phyloP scores from a whole-genome alignment of 2,113 vertebrate genomes.

The Pachycephala philippinensis region DNA sequence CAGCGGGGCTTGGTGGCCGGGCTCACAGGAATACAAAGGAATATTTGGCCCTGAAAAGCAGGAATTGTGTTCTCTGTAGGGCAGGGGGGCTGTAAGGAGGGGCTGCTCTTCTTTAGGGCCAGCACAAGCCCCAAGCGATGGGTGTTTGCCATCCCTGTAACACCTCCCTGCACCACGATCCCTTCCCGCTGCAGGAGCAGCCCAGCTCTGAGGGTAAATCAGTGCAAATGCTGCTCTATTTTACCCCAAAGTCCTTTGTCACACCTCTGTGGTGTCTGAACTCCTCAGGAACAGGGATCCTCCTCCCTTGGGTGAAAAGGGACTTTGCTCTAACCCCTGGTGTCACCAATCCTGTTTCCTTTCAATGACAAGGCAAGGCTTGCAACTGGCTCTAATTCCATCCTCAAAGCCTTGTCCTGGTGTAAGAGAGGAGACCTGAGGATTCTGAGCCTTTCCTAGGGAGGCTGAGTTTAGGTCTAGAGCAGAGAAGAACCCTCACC shows the following conservation, averaged over 20 bases:
- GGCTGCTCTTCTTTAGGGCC: neutral
- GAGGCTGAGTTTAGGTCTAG: neutral
- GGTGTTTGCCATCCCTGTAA: rapidly evolving
- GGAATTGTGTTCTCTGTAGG: neutral
- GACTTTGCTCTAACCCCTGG: neutral
- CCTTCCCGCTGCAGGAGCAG: neutral
- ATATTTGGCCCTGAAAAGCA: neutral
- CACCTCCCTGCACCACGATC: rapidly evolving
- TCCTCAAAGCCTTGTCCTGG: neutral
- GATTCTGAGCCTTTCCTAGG: neutral
- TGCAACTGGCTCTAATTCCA: neutral
- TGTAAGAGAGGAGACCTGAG: rapidly evolving
- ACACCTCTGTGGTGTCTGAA: neutral
- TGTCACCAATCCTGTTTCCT: neutral
- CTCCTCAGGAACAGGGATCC: neutral
- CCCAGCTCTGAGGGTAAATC: neutral
- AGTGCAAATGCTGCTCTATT: rapidly evolving
- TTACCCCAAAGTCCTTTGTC: neutral
- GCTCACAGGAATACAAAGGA: rapidly evolving
- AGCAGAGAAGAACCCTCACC: neutral
- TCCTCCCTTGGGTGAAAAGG: neutral
- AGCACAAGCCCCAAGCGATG: rapidly evolving
- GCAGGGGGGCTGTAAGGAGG: neutral
- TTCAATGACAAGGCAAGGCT: rapidly evolving
- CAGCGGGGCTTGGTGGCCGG: neutral